Base-by-base conservation (phyloP, 2,888 invertebrate genomes). In the Microplitis deprimator region DNA sequence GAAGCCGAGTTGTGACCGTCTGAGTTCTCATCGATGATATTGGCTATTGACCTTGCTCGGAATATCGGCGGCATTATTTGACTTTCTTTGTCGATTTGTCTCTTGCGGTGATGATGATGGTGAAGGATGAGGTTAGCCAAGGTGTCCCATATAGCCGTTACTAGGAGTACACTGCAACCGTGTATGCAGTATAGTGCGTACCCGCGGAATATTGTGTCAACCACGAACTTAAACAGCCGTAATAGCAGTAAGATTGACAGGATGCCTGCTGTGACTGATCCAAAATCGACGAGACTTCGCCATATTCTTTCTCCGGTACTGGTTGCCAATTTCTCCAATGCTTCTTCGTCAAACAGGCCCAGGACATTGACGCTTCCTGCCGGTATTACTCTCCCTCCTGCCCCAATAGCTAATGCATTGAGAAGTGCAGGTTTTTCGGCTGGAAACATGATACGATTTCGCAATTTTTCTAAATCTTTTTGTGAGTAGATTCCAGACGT, bases 371-470 rank as follows among this genome's bases (percentile, higher is more conserved):
- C 59, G 1, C 64, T 40, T 38, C 69, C 62, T 16, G 16, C 6
- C 6, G 16, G 62, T 13, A 62, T 29, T 7, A 10, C 10, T 29
- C 40, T 5, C 16, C 71, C 75, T 10, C 17, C 38, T 5, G 17
- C 59, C 6, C 20, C 67, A 7, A 38, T 70, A 13, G 68, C 79
- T 7, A 75, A 41, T 13, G 68, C 60, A 39, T 76, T 73, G 0
- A 78, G 20, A n/a, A 78, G n/a, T 20, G 78, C 78, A 20, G 75
- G 38, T 68, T 68, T 75, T 71, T 78, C 78, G 8, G 78, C 72
- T 8, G 79, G 77, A 16, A 79, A 77, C 79, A 79, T 79, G 13
- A 79, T 79, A 2, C 74, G 64, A 20, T 76, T 62, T 1, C 76
- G 59, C 4, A 73, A 39, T n/a, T 79, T 76, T 39, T 65, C 16